phyloP scores from a whole-genome alignment of 2,888 invertebrate species.

The Dasypolia templi region DNA sequence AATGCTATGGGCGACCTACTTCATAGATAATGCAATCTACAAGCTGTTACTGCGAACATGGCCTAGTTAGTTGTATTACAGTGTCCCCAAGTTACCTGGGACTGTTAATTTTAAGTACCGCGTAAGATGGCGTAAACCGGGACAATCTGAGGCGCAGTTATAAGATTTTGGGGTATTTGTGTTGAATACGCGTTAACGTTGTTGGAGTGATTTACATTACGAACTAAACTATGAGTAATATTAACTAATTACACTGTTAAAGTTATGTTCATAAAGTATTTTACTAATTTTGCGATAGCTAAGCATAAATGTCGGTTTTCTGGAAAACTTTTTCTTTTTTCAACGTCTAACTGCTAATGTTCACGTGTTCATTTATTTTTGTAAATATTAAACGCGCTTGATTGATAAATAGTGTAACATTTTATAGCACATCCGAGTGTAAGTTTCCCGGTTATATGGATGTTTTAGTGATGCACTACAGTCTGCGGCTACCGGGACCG shows the following conservation, averaged over 20 bases:
- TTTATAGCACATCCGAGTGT: slow-evolving; percentile 43
- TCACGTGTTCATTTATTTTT: neutral
- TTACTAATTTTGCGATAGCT: neutral
- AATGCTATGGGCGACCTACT: slow-evolving; percentile 54
- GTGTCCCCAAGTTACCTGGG: slow-evolving; percentile 30
- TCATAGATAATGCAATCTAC: slow-evolving; percentile 53
- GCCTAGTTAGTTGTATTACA: slow-evolving; percentile 24
- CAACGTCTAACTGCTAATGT: neutral
- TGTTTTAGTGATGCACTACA: slow-evolving; percentile 75
- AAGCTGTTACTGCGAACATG: slow-evolving; percentile 28
- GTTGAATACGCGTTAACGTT: neutral
- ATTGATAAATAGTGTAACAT: slow-evolving; percentile 34
- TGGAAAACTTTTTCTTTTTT: neutral
- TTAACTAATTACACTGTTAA: too few relatives aligned
- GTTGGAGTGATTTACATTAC: neutral
- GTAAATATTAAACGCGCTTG: slow-evolving; percentile 9
- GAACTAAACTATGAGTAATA: neutral
- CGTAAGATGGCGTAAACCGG: slow-evolving; percentile 6
- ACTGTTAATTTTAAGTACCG: slow-evolving; percentile 19
- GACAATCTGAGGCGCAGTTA: neutral
- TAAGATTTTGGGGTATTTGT: neutral
- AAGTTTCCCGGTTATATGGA: slow-evolving; percentile 79
- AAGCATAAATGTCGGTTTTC: neutral
- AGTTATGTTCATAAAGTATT: neutral
- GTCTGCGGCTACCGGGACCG: slow-evolving; percentile 76